Conservation (phyloP, 1,140 invertebrate genomes). For the Psilanteris sp. region DNA sequence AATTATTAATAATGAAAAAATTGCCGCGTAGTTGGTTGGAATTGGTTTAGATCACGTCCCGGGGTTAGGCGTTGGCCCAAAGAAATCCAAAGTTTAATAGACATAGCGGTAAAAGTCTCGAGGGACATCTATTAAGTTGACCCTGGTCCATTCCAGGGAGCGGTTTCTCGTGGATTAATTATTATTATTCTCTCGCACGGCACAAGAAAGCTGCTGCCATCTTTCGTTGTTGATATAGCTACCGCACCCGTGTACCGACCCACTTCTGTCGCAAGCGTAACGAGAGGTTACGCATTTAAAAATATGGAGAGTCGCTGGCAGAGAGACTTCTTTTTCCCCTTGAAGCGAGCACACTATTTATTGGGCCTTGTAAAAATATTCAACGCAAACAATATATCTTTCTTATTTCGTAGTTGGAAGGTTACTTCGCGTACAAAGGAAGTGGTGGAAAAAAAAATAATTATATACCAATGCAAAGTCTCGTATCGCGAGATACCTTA, state of each 20-base stretch:
- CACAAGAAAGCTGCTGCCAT: constrained; percentile 73
- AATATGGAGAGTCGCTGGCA: constrained; percentile 48
- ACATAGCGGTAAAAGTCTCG: constrained; percentile 59
- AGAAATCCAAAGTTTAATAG: constrained; percentile 56
- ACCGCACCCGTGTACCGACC: constrained; percentile 76
- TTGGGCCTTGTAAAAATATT: too few relatives aligned
- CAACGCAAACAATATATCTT: too few relatives aligned
- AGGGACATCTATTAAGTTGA: constrained; percentile 65
- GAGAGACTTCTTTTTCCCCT: constrained; percentile 10
- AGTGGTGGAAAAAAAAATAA: too few relatives aligned
- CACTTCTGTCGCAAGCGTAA: constrained; percentile 71
- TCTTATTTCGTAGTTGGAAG: too few relatives aligned
- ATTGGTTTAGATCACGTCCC: constrained; percentile 24
- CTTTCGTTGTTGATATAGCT: constrained; percentile 73
- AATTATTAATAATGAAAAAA: constrained; percentile 7
- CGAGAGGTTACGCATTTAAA: constrained; percentile 66
- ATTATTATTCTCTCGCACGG: constrained; percentile 75
- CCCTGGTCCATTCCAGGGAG: constrained; percentile 64
- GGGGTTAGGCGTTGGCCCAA: constrained; percentile 22
- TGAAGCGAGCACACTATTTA: too few relatives aligned
- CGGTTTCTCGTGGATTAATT: constrained; percentile 75
- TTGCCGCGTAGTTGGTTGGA: constrained; percentile 3
- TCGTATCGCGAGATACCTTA: too few relatives aligned
- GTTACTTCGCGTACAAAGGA: too few relatives aligned
- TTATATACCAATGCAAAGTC: too few relatives aligned